Evolutionary conservation across 2,797 vertebrate genomes (phyloP).

Genomic region (Peromyscus attwateri): DNA sequence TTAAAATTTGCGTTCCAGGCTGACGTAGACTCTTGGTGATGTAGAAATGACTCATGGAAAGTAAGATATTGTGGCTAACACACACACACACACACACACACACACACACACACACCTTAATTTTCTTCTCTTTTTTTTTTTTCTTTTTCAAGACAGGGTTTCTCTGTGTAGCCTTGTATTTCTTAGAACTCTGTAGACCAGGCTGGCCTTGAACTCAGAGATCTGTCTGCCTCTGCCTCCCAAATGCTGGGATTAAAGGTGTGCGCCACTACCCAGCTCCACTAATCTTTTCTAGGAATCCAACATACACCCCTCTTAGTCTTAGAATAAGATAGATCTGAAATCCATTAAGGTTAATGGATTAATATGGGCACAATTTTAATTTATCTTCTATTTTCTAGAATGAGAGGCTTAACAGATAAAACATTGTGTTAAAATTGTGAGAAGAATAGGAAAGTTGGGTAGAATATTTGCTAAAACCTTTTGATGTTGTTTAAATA

Average conservation of each 20-base stretch:
- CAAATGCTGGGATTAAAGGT: not conserved
- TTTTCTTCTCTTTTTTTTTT: not conserved
- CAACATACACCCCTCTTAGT: not conserved
- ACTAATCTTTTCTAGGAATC: not conserved
- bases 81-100: not conserved
- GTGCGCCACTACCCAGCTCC: no score
- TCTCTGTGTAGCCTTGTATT: not conserved
- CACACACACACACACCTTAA: not conserved
- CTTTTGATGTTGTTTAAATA: conserved; percentile 4
- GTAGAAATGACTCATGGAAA: not conserved
- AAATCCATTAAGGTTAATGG: not conserved
- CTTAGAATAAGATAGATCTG: conserved; percentile 26
- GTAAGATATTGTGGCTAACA: conserved; percentile 25
- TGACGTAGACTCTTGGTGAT: conserved; percentile 20
- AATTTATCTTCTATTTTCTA: conserved; percentile 34
- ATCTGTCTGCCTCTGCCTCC: not conserved
- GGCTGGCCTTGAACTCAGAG: not conserved
- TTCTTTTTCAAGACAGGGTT: not conserved
- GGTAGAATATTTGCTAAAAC: not conserved
- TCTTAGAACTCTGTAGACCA: not conserved
- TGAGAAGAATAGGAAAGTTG: conserved; percentile 4
- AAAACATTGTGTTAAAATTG: conserved; percentile 16
- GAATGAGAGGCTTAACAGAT: conserved; percentile 3
- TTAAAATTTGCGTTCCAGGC: conserved; percentile 67
- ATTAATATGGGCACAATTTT: not conserved